Evolutionary conservation across 2,797 vertebrate genomes (phyloP), one percentile per base, ranked within the genome.

Genomic region (Champsocephalus esox): DNA sequence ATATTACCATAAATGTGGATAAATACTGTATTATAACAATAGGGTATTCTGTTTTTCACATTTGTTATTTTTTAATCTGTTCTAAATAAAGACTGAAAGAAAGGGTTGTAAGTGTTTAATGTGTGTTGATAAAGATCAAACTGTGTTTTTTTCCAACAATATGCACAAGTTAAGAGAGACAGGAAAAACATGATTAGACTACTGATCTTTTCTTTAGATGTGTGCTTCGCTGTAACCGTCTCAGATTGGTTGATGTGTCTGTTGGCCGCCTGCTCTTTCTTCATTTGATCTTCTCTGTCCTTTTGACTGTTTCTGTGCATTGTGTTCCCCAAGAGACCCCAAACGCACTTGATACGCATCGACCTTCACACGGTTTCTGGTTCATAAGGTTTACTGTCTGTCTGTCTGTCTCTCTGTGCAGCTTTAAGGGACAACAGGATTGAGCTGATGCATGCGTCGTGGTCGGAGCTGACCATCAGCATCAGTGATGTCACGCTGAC

Each of bases 371-470:
- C 7, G 0, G 17, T 56, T 28, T 21, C 2, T 34, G 16, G 16
- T 45, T 19, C 63, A 0, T 43, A 1, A 13, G 52, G 5, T 66
- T 46, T 13, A 32, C 34, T 77, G 38, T 79, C 45, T 76, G 13
- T 73, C 24, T 87, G 28, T 77, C 12, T 80, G 51, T 83, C 62
- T 89, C 38, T 66, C 34, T 75, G n/a, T 65, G 74, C 94, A 99
- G 98, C 98, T 76, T 93, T 99, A 89, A 96, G 98, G 81, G 98
- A 99, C 95, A 98, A 98, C 93, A 94, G 98, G 88, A 99, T 99
- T 2, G 98, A 99, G 90, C 92, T 99, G 91, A 96, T 99, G 38
- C 96, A 95, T n/a, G 97, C 97, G 13, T 97, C 98, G 0, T 97
- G 95, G 95, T 96, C 97, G 50, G 98, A 99, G 91, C 77, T 99